Conservation (phyloP, 2,113 vertebrate species). For the Lampris megalopsis region DNA sequence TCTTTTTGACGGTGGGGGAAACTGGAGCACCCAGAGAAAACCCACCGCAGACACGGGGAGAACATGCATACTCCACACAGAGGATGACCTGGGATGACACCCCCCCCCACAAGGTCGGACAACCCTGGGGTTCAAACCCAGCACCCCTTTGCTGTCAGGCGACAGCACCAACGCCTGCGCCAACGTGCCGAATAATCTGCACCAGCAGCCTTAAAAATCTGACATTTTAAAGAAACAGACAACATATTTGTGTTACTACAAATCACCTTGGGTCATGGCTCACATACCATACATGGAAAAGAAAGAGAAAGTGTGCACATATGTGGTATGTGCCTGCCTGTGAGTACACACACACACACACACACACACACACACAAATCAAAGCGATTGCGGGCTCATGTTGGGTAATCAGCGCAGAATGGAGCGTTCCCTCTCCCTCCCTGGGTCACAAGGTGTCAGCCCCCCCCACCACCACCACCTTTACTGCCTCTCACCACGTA, state of each 20-base stretch:
- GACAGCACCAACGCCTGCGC: too few species aligned
- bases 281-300: too few species aligned
- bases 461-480: neutral
- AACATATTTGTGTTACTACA: constrained; percentile 13
- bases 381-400: neutral
- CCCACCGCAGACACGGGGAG: too few species aligned
- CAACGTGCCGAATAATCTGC: neutral
- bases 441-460: neutral
- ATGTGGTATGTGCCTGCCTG: too few species aligned
- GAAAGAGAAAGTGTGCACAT: too few species aligned
- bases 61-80: too few species aligned
- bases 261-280: constrained; percentile 14
- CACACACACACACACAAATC: constrained; percentile 6
- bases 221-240: constrained; percentile 17
- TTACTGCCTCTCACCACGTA: neutral
- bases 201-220: neutral
- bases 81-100: too few species aligned
- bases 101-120: too few species aligned
- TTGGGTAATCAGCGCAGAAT: constrained; percentile 4
- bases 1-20: too few species aligned
- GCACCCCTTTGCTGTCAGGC: too few species aligned
- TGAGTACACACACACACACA: neutral
- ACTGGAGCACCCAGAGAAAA: too few species aligned
- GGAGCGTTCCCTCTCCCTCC: neutral
- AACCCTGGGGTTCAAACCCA: too few species aligned